Evolutionary conservation across 2,113 vertebrate genomes (phyloP), one percentile per base, ranked within the genome.

Genomic region (Marmota monax): DNA sequence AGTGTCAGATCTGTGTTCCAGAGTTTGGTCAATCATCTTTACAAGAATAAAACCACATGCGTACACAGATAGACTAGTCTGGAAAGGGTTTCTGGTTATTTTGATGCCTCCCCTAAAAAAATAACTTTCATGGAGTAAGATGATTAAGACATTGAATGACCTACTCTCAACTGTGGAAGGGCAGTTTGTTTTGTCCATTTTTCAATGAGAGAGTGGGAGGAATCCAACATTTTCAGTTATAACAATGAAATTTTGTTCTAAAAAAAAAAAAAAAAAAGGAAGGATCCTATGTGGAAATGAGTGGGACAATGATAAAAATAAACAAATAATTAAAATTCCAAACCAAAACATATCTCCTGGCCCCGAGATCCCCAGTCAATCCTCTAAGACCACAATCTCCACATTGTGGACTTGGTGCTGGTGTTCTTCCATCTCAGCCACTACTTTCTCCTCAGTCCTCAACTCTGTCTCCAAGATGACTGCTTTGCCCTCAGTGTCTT

Each of bases 311-410:
- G 97, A 97, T 97, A 98, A 98, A 98, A 97, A 98, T 90, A 98
- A 96, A 97, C 97, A 95, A 97, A 97, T 98, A 97, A 97, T 96
- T 97, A 98, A 98, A 97, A 96, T 95, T 94, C 51, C 89, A 96
- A 98, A 98, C 97, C 89, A 94, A 98, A 98, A 94, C 42, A 10
- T 91, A 97, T 94, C 94, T 96, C 87, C 93, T 95, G 96, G 94
- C 92, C 95, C 97, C 88, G 0, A 85, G 51, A 61, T 80, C 92
- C 96, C 94, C 95, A 88, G 29, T 96, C 98, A 99, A 97, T 99
- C 99, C 98, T 99, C 99, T 92, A 99, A 98, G 94, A 99, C 99
- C 92, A 99, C 98, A 95, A 99, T 99, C 97, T 99, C 99, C 97
- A 99, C 98, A 39, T 99, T 99, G 97, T 99, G 99, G 95, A 99